Evolutionary conservation across 2,888 invertebrate genomes (phyloP), one percentile per base, ranked within the genome.

Genomic region (Belgica antarctica): DNA sequence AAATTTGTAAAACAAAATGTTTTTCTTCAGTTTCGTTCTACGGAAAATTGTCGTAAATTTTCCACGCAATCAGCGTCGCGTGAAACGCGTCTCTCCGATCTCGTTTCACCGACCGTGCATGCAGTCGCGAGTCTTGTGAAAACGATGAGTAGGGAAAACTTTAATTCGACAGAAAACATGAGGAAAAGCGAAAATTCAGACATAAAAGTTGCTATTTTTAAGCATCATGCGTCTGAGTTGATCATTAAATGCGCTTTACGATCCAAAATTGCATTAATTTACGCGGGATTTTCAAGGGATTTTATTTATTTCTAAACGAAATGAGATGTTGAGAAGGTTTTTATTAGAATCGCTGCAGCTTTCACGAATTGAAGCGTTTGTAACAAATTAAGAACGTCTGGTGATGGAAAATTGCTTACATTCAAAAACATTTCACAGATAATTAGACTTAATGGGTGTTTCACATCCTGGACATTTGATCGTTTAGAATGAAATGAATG

Each of bases 31-130:
- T 22, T 7, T 8, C 17, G 52, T 22, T 4, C 3, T n/a, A 22
- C 5, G 2, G 59, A 27, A 27, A 34, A 65, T 28, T 65, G 47
- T 65, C 65, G 47, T 65, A 65, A 65, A 65, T 65, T 47, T 65
- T 41, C 22, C 36, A 41, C 41, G 41, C 63, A 15, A 41, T 25
- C 41, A 62, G 36, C 24, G n/a, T 57, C 19, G 57, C 59, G 59
- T 59, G 59, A 59, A 59, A 52, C 22, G 52, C 52, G 2, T 31
- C 22, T 52, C 52, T n/a, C 4, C 22, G 17, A 41, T 41, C 52
- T 52, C 52, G 12, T 52, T 52, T 52, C n/a, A 52, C 2, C 7
- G 52, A 52, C 12, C 34, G 5, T 31, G 34, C 34, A 31, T 31
- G 12, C 34, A 31, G 7, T 8, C 34, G 5, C n/a, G 52, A 52